These are phyloP conservation scores for Amphipyra tragopoginis DNA, from an alignment of 2,888 invertebrate genomes.

Conservation along the genomic window DNA sequence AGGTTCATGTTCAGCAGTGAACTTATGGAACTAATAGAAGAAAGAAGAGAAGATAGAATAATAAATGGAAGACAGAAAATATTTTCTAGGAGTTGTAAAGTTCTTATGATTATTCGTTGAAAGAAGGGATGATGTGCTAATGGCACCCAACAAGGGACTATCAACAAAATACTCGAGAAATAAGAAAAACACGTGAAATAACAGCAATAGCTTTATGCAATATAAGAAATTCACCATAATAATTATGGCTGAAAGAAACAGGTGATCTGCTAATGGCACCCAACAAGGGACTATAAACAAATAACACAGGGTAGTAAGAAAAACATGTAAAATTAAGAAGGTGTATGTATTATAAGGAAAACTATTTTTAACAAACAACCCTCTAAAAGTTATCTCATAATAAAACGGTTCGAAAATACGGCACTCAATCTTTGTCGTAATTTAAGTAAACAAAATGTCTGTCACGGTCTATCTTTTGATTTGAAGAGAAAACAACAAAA, in stretches of 20 bases:
- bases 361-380: constrained; percentile 8
- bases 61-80: too few relatives aligned
- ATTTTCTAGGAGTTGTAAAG: too few relatives aligned
- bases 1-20: too few relatives aligned
- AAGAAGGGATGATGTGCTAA: neutral
- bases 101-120: too few relatives aligned
- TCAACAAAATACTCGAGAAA: neutral
- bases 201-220: neutral
- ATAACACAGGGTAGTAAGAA: neutral
- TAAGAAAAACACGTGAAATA: neutral
- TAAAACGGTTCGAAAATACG: constrained; percentile 19
- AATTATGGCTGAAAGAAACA: neutral
- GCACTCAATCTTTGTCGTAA: constrained; percentile 48
- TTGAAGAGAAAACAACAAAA: constrained; percentile 17
- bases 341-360: too few relatives aligned
- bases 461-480: constrained; percentile 36
- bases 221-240: too few relatives aligned
- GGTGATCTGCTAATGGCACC: neutral
- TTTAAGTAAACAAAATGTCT: constrained; percentile 47
- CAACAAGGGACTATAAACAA: neutral
- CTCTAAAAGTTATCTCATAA: constrained; percentile 34
- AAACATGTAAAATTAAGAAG: neutral
- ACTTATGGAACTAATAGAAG: too few relatives aligned
- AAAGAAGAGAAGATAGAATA: too few relatives aligned
- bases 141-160: constrained; percentile 2